phyloP scores from a whole-genome alignment of 2,797 vertebrate genomes.

The Dicrostonyx torquatus region DNA sequence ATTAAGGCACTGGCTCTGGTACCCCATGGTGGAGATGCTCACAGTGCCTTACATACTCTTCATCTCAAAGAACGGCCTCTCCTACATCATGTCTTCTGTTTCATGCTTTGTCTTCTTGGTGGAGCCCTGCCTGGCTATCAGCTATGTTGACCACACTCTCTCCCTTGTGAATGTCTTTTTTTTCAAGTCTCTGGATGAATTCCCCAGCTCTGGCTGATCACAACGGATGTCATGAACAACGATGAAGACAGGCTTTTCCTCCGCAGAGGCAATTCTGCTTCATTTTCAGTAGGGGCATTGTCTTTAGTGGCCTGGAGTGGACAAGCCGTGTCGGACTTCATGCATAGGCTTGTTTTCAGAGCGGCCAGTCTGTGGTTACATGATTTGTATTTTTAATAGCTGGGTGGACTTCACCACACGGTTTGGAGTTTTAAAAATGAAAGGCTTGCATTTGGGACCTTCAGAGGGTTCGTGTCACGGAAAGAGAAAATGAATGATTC shows the following conservation, averaged over 20 bases:
- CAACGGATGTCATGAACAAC: slow-evolving; percentile 21
- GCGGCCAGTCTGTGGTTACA: slow-evolving; percentile 38
- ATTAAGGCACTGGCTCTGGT: not conserved
- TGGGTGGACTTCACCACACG: slow-evolving; percentile 51
- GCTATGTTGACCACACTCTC: not conserved
- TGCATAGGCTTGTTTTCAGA: slow-evolving; percentile 49
- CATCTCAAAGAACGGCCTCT: not conserved
- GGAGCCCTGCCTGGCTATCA: not conserved
- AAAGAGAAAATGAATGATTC: slow-evolving; percentile 67
- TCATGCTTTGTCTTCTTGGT: not conserved
- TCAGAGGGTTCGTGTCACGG: slow-evolving; percentile 67
- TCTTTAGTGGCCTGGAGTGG: not conserved
- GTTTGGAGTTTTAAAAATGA: slow-evolving; percentile 72
- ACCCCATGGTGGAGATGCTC: not conserved
- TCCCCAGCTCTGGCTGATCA: slow-evolving; percentile 21
- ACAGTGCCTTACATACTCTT: not conserved
- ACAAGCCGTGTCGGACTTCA: slow-evolving; percentile 17
- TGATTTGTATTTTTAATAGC: slow-evolving; percentile 68
- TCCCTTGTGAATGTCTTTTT: slow-evolving; percentile 18
- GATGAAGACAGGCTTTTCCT: not conserved
- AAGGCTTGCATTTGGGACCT: slow-evolving; percentile 51
- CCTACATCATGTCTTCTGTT: not conserved
- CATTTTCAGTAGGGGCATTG: not conserved
- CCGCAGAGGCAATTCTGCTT: not conserved
- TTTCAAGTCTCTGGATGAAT: slow-evolving; percentile 9